A percentile compares a stretch with the other conserved stretches of the same genome.
These are phyloP conservation scores for Beris morrisii DNA, from an alignment of 2,888 invertebrate genomes.

Conservation along the genomic window DNA sequence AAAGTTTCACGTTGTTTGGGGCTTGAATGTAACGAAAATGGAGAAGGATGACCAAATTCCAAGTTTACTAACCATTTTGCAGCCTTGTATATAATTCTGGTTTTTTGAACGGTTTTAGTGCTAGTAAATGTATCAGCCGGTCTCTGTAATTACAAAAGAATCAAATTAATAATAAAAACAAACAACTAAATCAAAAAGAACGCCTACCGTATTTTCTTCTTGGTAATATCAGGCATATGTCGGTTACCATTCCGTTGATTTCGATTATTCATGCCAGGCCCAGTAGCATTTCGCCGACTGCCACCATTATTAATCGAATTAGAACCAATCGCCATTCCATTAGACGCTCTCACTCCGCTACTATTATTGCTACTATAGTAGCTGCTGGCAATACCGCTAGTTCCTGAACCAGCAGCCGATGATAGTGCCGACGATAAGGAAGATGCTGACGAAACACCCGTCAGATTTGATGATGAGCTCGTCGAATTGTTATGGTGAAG, in stretches of 20 bases:
- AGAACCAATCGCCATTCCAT: slow-evolving; percentile 29
- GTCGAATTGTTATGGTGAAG: slow-evolving; percentile 12
- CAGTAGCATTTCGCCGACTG: slow-evolving; percentile 34
- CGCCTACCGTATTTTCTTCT: slow-evolving; percentile 71
- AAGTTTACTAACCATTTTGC: slow-evolving; percentile 67
- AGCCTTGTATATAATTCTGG: slow-evolving; percentile 84
- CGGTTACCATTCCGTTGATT: slow-evolving; percentile 48
- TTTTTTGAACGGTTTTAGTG: slow-evolving; percentile 90
- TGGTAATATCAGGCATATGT: slow-evolving; percentile 69
- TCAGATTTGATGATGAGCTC: not conserved
- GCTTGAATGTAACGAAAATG: too few relatives aligned
- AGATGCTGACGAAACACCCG: slow-evolving; percentile 43
- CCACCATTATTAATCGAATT: slow-evolving; percentile 26
- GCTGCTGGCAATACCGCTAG: slow-evolving; percentile 50
- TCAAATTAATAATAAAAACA: slow-evolving; percentile 29
- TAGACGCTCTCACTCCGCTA: slow-evolving; percentile 32
- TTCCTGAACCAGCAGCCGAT: slow-evolving; percentile 43
- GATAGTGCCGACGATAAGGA: slow-evolving; percentile 50
- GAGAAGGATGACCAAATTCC: too few relatives aligned
- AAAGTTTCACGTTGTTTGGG: too few relatives aligned
- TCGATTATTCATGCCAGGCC: slow-evolving; percentile 30
- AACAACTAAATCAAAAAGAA: slow-evolving; percentile 3
- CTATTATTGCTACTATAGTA: slow-evolving; percentile 41
- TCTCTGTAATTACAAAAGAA: slow-evolving; percentile 65
- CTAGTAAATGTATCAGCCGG: slow-evolving; percentile 91